Evolutionary conservation across 2,797 vertebrate genomes (phyloP).

Genomic region (Anableps anableps): DNA sequence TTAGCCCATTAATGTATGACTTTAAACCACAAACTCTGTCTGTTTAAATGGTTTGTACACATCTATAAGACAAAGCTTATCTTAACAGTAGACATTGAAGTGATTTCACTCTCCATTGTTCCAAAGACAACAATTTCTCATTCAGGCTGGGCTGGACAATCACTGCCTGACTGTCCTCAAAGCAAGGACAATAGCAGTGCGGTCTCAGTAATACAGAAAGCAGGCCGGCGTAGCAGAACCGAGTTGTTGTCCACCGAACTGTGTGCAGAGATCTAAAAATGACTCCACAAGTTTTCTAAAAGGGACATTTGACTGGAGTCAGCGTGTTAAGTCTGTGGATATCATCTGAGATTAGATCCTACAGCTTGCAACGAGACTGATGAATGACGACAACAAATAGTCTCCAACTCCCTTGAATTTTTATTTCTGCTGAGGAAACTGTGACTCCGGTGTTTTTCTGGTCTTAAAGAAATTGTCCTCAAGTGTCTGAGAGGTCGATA

Average conservation of each 20-base stretch:
- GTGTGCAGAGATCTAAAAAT: neutral
- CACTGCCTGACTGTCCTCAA: constrained; percentile 56
- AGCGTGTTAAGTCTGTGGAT: neutral
- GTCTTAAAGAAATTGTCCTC: too few relatives aligned
- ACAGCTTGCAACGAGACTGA: too few relatives aligned
- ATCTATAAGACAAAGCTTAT: constrained; percentile 43
- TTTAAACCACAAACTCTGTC: constrained; percentile 1
- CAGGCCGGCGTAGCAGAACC: neutral
- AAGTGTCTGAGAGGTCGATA: too few relatives aligned
- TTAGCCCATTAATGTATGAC: neutral
- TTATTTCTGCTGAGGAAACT: too few relatives aligned
- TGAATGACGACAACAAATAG: too few relatives aligned
- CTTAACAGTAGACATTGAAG: constrained; percentile 40
- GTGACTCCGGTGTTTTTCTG: too few relatives aligned
- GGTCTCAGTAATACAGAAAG: constrained; percentile 23
- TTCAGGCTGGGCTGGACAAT: constrained; percentile 65
- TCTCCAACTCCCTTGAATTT: too few relatives aligned
- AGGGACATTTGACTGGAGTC: neutral
- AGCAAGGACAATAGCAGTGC: constrained; percentile 25
- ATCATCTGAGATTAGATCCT: neutral
- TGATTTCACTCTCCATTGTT: constrained; percentile 74
- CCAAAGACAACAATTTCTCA: constrained; percentile 74
- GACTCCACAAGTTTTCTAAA: neutral
- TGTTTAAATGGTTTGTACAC: neutral
- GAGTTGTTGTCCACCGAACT: neutral